A percentile compares a stretch with the other conserved stretches of the same genome.
These are phyloP conservation scores for Falco columbarius DNA, from an alignment of 2,797 vertebrate species.

Conservation along the genomic window DNA sequence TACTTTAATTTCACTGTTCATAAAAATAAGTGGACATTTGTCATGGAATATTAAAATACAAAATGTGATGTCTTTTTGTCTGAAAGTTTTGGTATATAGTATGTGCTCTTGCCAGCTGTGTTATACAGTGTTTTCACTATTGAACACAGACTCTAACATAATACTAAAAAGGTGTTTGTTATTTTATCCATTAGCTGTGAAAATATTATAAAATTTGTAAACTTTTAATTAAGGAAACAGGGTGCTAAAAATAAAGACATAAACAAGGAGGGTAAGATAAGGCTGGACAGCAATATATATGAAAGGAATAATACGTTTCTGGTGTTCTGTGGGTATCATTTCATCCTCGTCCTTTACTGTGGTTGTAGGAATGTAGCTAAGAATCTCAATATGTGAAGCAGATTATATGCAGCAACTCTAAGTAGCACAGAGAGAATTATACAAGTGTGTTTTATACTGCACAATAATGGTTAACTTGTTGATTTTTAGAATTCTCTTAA, in stretches of 20 bases:
- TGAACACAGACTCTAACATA: neutral
- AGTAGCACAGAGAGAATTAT: neutral
- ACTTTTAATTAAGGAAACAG: constrained; percentile 48
- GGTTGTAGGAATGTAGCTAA: neutral
- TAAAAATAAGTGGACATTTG: constrained; percentile 68
- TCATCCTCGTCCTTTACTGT: rapidly evolving
- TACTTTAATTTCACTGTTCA: constrained; percentile 64
- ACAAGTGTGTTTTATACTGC: neutral
- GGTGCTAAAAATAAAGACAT: constrained; percentile 42
- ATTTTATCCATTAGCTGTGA: constrained; percentile 54
- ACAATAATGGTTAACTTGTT: neutral
- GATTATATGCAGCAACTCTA: neutral
- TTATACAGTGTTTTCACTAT: neutral
- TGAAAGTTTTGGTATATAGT: constrained; percentile 39
- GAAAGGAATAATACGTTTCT: neutral
- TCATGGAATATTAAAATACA: constrained; percentile 67
- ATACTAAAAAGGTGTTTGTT: constrained; percentile 44
- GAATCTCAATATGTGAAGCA: neutral
- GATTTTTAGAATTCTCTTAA: neutral
- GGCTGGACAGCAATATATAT: neutral
- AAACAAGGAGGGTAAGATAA: neutral
- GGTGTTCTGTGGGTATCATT: neutral
- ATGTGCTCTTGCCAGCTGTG: constrained; percentile 53
- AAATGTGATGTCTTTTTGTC: constrained; percentile 68
- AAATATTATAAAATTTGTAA: constrained; percentile 37